phyloP scores from a whole-genome alignment of 1,140 invertebrate genomes.

The Diachasmimorpha longicaudata region DNA sequence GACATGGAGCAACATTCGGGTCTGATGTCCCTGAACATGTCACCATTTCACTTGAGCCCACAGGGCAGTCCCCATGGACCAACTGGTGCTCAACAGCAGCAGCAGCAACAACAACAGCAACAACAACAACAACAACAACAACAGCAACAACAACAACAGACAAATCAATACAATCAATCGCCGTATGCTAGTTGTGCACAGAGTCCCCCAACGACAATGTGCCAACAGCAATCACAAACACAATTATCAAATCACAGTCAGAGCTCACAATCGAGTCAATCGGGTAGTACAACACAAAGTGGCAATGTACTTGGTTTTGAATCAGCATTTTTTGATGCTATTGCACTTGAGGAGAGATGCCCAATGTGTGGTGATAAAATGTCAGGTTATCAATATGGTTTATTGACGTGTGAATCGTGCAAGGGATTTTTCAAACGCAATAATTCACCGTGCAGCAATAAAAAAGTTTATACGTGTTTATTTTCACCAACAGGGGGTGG shows the following conservation, averaged over 20 bases:
- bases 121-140: constrained; percentile 41
- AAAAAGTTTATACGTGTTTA: constrained; percentile 91
- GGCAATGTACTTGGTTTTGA: constrained; percentile 55
- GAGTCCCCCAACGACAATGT: constrained; percentile 56
- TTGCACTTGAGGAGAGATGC: constrained; percentile 94
- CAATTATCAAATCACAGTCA: constrained; percentile 23
- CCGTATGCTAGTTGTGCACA: constrained; percentile 51
- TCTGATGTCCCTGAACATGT: constrained; percentile 85
- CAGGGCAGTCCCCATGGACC: constrained; percentile 65
- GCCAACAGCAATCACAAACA: constrained; percentile 42
- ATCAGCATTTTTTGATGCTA: constrained; percentile 74
- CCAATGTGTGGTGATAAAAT: constrained; percentile 99
- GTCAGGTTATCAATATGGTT: constrained; percentile 98
- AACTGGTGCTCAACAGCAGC: constrained; percentile 43
- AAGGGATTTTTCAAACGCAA: constrained; percentile 99
- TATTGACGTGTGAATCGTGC: constrained; percentile 98
- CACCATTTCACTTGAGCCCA: constrained; percentile 78
- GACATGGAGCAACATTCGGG: constrained; percentile 83
- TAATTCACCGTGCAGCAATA: constrained; percentile 87
- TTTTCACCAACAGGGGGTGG: constrained; percentile 71
- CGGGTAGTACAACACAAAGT: constrained; percentile 28
- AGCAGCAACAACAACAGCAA: no score
- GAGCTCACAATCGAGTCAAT: constrained; percentile 45
- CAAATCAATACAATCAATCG: constrained; percentile 43
- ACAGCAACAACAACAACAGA: constrained; percentile 29